Base-by-base conservation (phyloP, 2,797 vertebrate genomes). In the Euphonia xanthogaster region DNA sequence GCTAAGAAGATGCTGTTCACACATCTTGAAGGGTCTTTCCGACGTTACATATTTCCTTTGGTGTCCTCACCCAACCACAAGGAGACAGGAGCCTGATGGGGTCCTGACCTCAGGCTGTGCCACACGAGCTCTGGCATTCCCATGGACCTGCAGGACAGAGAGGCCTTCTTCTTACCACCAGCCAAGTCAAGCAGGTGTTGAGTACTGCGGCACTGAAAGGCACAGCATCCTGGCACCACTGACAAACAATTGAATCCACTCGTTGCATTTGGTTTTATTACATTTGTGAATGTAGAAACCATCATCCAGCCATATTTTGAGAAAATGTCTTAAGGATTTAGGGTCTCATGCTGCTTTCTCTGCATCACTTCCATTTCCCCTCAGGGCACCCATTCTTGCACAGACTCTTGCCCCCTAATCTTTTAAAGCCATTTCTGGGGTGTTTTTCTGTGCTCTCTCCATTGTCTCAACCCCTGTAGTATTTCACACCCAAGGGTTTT, bases 121-220 rank as follows among this genome's bases (percentile, higher is more conserved):
- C 47, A 30, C 23, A 14, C 3, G 0, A 16, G 6, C 54, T 57
- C 61, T 21, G 11, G 3, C 28, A 24, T 8, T 28, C 25, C 22
- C 28, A 19, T 0, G 0, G 27, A 7, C 3, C 0, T 24, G 25
- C 7, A 21, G 48, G 30, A 44, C 19, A 68, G 37, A 70, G 31
- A 6, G 12, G 3, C 1, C 27, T 42, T 50, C 25, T 61, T 2
- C 47, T 84, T 51, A 12, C 2, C 25, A 39, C 12, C n/a, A 63
- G 37, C 1, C 27, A 50, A 14, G 4, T 21, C 42, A 35, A 40
- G 12, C 13, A 27, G 14, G 16, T 44, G 9, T 45, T 65, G 62
- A 60, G 28, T 33, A 17, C 20, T 57, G 22, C 21, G 25, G 12
- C 37, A 44, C 23, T 39, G 42, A 72, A 87, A 72, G 25, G 39